Evolutionary conservation across 1,140 invertebrate genomes (phyloP).

Genomic region (Eufriesea mexicana): DNA sequence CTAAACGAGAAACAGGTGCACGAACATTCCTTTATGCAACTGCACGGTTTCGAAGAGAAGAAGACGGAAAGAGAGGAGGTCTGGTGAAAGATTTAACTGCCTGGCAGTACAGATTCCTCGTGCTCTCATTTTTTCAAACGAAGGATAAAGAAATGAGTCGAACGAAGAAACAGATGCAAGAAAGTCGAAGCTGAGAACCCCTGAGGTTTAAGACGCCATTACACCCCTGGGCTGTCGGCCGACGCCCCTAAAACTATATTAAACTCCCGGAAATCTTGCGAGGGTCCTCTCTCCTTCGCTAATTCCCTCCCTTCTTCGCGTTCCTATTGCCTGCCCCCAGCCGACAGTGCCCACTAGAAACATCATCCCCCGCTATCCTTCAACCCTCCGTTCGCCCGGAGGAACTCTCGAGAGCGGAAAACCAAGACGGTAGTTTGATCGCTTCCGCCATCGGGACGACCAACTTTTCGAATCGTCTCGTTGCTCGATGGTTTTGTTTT

Average conservation of each 20-base stretch:
- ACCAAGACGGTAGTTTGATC: constrained; percentile 78
- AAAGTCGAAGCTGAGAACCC: constrained; percentile 71
- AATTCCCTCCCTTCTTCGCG: constrained; percentile 69
- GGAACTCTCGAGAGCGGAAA: constrained; percentile 64
- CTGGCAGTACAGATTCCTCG: constrained; percentile 54
- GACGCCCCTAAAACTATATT: constrained; percentile 82
- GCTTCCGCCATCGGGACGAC: constrained; percentile 65
- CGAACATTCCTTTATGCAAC: constrained; percentile 2
- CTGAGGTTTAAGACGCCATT: constrained; percentile 82
- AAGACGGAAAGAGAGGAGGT: constrained; percentile 11
- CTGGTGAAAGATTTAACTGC: constrained; percentile 53
- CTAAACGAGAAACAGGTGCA: neutral
- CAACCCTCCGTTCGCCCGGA: constrained; percentile 42
- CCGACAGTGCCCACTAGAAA: constrained; percentile 36
- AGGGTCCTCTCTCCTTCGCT: constrained; percentile 69
- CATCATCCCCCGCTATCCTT: constrained; percentile 60
- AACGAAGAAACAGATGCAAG: neutral
- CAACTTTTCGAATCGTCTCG: constrained; percentile 57
- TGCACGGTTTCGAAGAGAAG: neutral
- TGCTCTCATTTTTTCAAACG: constrained; percentile 58
- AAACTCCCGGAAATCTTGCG: constrained; percentile 81
- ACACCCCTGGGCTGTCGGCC: constrained; percentile 78
- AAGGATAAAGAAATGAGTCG: neutral
- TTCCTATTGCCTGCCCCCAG: constrained; percentile 29
- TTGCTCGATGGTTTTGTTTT: neutral